Conservation (phyloP, 2,888 invertebrate species). For the Lycocerus yunnanus region DNA sequence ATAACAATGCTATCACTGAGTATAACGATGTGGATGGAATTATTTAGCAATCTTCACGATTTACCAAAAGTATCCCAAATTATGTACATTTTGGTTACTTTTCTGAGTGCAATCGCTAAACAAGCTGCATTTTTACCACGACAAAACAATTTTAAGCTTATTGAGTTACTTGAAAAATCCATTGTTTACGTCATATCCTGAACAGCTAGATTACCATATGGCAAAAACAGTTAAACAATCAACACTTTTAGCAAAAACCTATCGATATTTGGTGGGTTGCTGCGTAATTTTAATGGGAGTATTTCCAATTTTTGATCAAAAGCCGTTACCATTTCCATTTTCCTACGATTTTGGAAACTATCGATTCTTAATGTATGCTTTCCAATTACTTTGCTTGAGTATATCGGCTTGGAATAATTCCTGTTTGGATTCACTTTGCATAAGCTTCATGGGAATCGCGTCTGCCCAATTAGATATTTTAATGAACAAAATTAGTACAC, state of each 20-base stretch:
- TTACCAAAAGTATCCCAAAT: conserved; percentile 22
- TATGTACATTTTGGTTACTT: conserved; percentile 18
- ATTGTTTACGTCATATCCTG: conserved; percentile 19
- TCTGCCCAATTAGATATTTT: not conserved
- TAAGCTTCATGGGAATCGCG: not conserved
- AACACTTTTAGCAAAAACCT: not conserved
- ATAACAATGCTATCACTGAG: not conserved
- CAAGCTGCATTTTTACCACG: conserved; percentile 4
- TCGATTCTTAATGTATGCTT: not conserved
- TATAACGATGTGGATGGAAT: conserved; percentile 14
- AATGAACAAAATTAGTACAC: not conserved
- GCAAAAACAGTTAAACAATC: not conserved
- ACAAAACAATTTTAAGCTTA: conserved; percentile 3
- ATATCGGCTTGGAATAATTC: not conserved
- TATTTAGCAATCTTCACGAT: conserved; percentile 6
- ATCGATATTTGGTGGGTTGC: not conserved
- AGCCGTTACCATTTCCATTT: not conserved
- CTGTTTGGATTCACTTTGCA: not conserved
- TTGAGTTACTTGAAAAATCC: conserved; percentile 13
- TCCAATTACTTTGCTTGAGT: not conserved
- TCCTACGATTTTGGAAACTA: not conserved
- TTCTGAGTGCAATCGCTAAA: conserved; percentile 11
- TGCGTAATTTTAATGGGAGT: not conserved
- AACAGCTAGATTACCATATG: conserved; percentile 19
- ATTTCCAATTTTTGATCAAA: not conserved